Base-by-base conservation (phyloP, 2,888 invertebrate species). In the Melipona bicolor region DNA sequence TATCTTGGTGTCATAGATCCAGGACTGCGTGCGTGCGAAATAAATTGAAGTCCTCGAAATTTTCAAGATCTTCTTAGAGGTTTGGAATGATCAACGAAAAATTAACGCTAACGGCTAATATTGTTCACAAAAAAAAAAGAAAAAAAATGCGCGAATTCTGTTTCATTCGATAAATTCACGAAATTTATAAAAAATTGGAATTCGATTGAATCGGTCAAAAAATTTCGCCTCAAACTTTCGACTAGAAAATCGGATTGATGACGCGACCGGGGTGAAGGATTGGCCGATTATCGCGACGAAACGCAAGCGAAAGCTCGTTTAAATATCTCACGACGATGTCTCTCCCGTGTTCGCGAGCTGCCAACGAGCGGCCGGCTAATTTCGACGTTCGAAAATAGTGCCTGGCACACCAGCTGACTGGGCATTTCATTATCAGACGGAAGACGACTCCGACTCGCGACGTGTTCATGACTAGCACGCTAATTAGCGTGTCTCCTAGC, bases 401-500 rank as follows among this genome's bases (percentile, higher is more conserved):
- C 50, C 36, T 77, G 65, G 77, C 85, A 82, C 79, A 56, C 84
- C 81, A 21, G 3, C 68, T 32, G 56, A n/a, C 43, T 62, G 77
- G 65, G 36, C 76, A 70, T 84, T 87, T 83, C 81, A 81, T 86
- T 86, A 87, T 87, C 86, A 73, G 62, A 13, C 64, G 65, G 62
- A 77, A 77, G 61, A 72, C 54, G 64, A 19, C 54, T 36, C 6
- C 50, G 32, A 32, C 32, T 32, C 32, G 77, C 61, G 64, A 76
- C 71, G 81, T 76, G 80, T 75, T 59, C 84, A 70, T 62, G 81
- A 76, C 32, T 32, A 32, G 4, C 32, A 32, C 75, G 84, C 87
- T 86, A 87, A 87, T 87, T 87, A 79, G 78, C 86, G 81, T 77
- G 69, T 79, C 68, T 73, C 77, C 43, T n/a, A 49, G 43, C 43